Base-by-base conservation (phyloP, 2,797 vertebrate genomes). In the Cryptoblepharus egeriae region DNA sequence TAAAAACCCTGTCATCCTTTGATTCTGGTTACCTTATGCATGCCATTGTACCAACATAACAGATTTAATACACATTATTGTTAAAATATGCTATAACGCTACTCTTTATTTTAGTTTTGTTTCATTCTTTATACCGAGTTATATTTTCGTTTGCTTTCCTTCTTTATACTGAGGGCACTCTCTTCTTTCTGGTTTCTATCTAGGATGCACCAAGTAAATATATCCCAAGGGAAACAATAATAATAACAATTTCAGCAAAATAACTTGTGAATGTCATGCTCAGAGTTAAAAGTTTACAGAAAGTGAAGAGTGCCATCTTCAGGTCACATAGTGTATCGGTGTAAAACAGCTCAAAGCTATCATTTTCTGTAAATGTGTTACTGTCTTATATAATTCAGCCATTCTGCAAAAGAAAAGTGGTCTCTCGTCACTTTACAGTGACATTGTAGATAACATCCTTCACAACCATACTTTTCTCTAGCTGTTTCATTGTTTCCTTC, bases 241-340 rank as follows among this genome's bases (percentile, higher is more conserved):
- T 73, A 91, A 89, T 83, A 90, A 90, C 71, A 78, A 75, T 83
- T 81, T 84, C 81, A 85, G 61, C 84, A 35, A 87, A 71, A 45
- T 68, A 32, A 74, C 16, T 30, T 39, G 65, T 26, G 76, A 82
- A 76, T 77, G 3, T 60, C 82, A 74, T 0, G 24, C 74, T 32
- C 83, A 11, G 2, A 30, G 60, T 81, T 77, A 83, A 76, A 75
- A 88, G 30, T 45, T 32, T 83, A 88, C 60, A 92, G 22, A 75
- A 83, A 91, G 93, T 85, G 35, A 92, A 92, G 87, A 94, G 93
- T 94, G 95, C 95, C 95, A 96, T 92, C 95, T 96, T 84, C 86
- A 80, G 95, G 89, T 78, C 9, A 0, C 0, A 30, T 22, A 10
- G 64, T 58, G 39, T 0, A 79, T 67, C 35, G 55, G 30, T 7